These are phyloP conservation scores for Mythimna albipuncta DNA, from an alignment of 2,888 invertebrate species.

Conservation along the genomic window DNA sequence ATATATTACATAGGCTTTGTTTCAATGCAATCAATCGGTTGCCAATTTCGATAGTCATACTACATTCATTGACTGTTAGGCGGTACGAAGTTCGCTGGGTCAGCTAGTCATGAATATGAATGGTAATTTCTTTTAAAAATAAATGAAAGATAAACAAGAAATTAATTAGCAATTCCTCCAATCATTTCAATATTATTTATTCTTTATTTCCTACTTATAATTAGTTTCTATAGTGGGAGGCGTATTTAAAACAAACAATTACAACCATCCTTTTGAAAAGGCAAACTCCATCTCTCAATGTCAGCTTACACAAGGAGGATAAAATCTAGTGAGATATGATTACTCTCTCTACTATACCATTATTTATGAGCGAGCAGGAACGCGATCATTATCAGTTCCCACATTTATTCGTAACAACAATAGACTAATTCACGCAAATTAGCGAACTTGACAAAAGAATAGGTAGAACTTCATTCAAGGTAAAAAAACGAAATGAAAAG, in stretches of 20 bases:
- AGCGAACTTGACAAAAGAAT: conserved; percentile 44
- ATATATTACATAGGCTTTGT: too few species aligned
- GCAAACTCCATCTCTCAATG: conserved; percentile 11
- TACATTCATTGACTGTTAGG: too few species aligned
- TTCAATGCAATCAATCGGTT: too few species aligned
- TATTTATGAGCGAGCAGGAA: conserved; percentile 33
- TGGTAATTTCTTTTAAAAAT: background rate
- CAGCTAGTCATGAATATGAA: background rate
- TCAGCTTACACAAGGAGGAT: background rate
- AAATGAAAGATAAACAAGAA: background rate
- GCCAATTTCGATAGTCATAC: too few species aligned
- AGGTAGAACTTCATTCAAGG: conserved; percentile 37
- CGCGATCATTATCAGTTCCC: conserved; percentile 43
- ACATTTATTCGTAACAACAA: conserved; percentile 44
- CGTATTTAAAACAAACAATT: too few species aligned
- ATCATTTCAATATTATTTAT: too few species aligned
- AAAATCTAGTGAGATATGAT: conserved; percentile 31
- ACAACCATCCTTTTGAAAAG: background rate
- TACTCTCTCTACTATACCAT: conserved; percentile 43
- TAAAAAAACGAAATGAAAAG: conserved; percentile 31
- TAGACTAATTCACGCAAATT: conserved; percentile 44
- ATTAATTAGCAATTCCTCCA: background rate
- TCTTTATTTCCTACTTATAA: too few species aligned
- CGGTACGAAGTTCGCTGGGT: too few species aligned
- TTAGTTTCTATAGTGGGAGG: too few species aligned